These are phyloP conservation scores for Scaeva pyrastri DNA, from an alignment of 2,888 invertebrate genomes.

Conservation along the genomic window DNA sequence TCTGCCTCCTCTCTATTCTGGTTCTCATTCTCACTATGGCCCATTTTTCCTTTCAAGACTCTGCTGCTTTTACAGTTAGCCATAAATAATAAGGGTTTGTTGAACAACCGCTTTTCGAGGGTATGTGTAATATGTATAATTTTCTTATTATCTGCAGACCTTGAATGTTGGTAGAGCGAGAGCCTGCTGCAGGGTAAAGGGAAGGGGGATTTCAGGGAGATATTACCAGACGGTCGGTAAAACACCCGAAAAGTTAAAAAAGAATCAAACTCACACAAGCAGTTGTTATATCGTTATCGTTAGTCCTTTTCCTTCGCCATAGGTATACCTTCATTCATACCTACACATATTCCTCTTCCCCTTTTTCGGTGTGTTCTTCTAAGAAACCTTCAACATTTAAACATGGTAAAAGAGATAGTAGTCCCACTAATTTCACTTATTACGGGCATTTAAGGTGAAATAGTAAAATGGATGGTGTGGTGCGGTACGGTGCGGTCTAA, in stretches of 20 bases:
- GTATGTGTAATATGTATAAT: slow-evolving; percentile 74
- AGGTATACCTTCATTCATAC: not conserved
- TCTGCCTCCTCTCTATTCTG: too few relatives aligned
- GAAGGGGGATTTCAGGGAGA: slow-evolving; percentile 12
- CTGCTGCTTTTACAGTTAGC: slow-evolving; percentile 71
- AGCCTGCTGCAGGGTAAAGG: not conserved
- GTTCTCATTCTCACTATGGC: slow-evolving; percentile 29
- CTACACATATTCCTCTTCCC: too few relatives aligned
- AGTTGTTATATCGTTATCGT: slow-evolving; percentile 40
- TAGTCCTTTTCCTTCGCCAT: slow-evolving; percentile 10
- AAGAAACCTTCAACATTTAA: slow-evolving; percentile 50
- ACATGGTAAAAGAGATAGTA: slow-evolving; percentile 54
- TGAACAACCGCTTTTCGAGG: slow-evolving; percentile 71
- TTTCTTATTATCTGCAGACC: slow-evolving; percentile 75
- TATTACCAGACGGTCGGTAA: slow-evolving; percentile 47
- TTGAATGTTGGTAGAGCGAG: slow-evolving; percentile 64
- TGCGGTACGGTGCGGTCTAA: not conserved
- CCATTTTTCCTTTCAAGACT: slow-evolving; percentile 49
- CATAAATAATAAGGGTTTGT: slow-evolving; percentile 75
- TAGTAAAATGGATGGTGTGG: slow-evolving; percentile 61
- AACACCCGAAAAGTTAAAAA: slow-evolving; percentile 35
- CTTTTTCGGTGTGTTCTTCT: slow-evolving; percentile 55
- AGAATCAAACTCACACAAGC: slow-evolving; percentile 47
- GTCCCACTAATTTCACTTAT: slow-evolving; percentile 73
- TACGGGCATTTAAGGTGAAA: slow-evolving; percentile 72